Evolutionary conservation across 2,888 invertebrate genomes (phyloP).

Genomic region (Cerastis leucographa): DNA sequence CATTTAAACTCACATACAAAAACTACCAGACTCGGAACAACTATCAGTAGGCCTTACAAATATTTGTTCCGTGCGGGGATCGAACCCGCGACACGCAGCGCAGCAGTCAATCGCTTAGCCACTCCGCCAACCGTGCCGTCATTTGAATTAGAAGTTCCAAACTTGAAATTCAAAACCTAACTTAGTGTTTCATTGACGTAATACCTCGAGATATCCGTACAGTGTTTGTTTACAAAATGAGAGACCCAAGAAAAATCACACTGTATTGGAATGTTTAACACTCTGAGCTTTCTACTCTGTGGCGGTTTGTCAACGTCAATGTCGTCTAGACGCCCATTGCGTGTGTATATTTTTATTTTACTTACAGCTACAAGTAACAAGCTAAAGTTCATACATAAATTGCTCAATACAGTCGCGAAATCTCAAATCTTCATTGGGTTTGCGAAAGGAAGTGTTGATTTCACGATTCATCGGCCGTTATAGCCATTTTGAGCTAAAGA

Average conservation of each 20-base stretch:
- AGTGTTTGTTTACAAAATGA: constrained; percentile 10
- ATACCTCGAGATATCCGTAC: background rate
- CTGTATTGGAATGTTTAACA: constrained; percentile 2
- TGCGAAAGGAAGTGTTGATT: constrained; percentile 42
- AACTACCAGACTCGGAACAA: too few relatives aligned
- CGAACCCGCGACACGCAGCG: too few relatives aligned
- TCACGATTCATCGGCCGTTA: constrained; percentile 15
- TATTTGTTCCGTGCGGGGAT: too few relatives aligned
- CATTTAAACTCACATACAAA: too few relatives aligned
- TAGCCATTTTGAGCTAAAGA: constrained; percentile 17
- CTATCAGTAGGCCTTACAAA: too few relatives aligned
- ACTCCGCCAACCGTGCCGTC: too few relatives aligned
- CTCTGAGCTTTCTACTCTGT: constrained; percentile 42
- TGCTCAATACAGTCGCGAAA: constrained; percentile 13
- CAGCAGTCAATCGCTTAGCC: too few relatives aligned
- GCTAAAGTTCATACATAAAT: background rate
- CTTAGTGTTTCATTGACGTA: too few relatives aligned
- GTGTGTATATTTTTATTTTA: constrained; percentile 6
- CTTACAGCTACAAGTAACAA: background rate
- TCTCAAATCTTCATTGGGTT: constrained; percentile 32
- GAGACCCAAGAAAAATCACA: constrained; percentile 1
- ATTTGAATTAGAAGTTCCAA: too few relatives aligned
- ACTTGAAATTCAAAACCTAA: too few relatives aligned
- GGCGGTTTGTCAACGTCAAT: constrained; percentile 48
- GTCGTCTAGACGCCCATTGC: constrained; percentile 35